Conservation (phyloP, 2,797 vertebrate genomes). For the Sebastes dallii region DNA sequence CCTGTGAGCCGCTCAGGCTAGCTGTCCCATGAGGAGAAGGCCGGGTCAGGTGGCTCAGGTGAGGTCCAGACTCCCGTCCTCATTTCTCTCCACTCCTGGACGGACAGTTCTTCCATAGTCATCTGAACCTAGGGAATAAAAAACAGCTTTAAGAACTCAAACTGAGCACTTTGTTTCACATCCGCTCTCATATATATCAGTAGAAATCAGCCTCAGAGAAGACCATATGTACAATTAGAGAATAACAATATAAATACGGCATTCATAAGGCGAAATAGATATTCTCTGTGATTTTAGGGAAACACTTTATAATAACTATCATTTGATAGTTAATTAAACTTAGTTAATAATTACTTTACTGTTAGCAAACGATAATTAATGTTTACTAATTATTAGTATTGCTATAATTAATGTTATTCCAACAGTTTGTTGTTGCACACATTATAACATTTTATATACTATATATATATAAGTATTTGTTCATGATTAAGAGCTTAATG, state of each 20-base stretch:
- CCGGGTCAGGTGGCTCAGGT: constrained; percentile 57
- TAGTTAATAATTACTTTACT: too few relatives aligned
- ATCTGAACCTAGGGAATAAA: constrained; percentile 17
- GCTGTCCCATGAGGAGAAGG: background rate
- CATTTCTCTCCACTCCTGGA: constrained; percentile 24
- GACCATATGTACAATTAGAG: background rate
- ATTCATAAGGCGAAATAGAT: background rate
- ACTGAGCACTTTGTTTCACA: background rate
- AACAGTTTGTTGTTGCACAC: too few relatives aligned
- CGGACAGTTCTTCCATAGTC: constrained; percentile 34
- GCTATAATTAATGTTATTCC: too few relatives aligned
- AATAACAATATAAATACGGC: background rate
- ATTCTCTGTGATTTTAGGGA: background rate
- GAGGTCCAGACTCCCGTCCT: constrained; percentile 45
- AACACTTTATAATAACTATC: background rate
- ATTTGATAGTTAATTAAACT: background rate
- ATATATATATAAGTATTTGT: too few relatives aligned
- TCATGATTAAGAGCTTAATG: too few relatives aligned
- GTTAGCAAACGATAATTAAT: too few relatives aligned
- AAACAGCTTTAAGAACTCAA: background rate
- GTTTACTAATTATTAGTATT: too few relatives aligned
- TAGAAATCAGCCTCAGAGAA: background rate
- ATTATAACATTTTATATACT: too few relatives aligned
- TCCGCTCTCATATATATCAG: background rate
- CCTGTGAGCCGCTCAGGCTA: background rate